A percentile compares a stretch with the other conserved stretches of the same genome.
phyloP scores from a whole-genome alignment of 2,113 vertebrate genomes.

The Ammodramus savannarum region DNA sequence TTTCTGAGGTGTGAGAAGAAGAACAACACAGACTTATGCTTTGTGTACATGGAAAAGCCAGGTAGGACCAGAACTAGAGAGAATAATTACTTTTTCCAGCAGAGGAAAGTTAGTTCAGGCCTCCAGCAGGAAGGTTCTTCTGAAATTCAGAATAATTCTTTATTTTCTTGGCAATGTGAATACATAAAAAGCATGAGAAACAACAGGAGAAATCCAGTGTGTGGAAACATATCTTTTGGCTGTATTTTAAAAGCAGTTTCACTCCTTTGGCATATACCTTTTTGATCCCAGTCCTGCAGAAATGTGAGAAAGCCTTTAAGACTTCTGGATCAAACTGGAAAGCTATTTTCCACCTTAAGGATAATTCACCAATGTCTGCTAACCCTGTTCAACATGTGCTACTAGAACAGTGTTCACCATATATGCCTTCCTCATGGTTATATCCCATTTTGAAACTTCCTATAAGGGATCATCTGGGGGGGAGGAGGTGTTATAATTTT shows the following conservation, averaged over 20 bases:
- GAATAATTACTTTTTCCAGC: not conserved
- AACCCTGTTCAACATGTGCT: not conserved
- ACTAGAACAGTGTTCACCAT: too few relatives aligned
- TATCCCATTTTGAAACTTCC: not conserved
- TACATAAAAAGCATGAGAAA: not conserved
- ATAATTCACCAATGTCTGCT: not conserved
- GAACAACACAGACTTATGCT: not conserved
- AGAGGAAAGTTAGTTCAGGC: not conserved
- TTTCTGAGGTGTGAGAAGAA: not conserved
- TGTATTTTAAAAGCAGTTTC: not conserved
- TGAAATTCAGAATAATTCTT: not conserved
- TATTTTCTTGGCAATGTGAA: not conserved
- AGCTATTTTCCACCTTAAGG: not conserved
- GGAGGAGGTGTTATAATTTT: not conserved
- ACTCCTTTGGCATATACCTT: not conserved
- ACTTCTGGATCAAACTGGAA: not conserved
- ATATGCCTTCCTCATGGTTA: not conserved
- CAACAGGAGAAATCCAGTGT: not conserved
- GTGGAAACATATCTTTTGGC: not conserved
- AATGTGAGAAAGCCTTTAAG: not conserved
- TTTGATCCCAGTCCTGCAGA: not conserved
- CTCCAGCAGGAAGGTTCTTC: not conserved
- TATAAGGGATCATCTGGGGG: not conserved
- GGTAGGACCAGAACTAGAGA: not conserved
- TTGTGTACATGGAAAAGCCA: not conserved